These are phyloP conservation scores for Euproctis similis DNA, from an alignment of 2,888 invertebrate genomes.

Conservation along the genomic window DNA sequence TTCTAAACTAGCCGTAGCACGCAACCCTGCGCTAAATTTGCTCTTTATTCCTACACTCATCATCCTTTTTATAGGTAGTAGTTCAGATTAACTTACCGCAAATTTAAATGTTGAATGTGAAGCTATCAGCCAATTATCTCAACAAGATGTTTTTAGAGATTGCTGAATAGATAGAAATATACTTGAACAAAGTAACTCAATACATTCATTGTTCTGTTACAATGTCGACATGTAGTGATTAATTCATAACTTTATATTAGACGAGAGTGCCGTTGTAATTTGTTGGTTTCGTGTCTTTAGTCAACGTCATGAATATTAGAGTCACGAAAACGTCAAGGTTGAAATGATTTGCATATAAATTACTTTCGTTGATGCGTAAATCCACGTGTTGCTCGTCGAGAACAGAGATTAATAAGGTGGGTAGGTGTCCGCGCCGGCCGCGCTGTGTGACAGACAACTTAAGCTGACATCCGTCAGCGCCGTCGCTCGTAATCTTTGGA, in stretches of 20 bases:
- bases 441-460: conserved; percentile 67
- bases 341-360: conserved; percentile 74
- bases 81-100: no score
- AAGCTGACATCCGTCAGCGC: conserved; percentile 75
- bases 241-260: conserved; percentile 36
- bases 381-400: conserved; percentile 70
- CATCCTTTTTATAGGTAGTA: no score
- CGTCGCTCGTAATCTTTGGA: conserved; percentile 61
- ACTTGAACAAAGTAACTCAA: neutral
- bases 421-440: conserved; percentile 58
- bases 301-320: conserved; percentile 53
- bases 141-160: no score
- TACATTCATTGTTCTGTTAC: no score
- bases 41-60: no score
- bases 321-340: conserved; percentile 66
- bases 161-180: no score
- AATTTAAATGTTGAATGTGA: no score
- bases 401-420: conserved; percentile 70
- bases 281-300: conserved; percentile 39
- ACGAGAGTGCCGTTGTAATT: conserved; percentile 39
- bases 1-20: no score
- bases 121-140: no score
- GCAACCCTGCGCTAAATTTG: no score
- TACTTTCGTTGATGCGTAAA: conserved; percentile 68
- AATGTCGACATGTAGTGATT: conserved; percentile 23